phyloP scores from a whole-genome alignment of 2,113 vertebrate species.

The Nipponia nippon region DNA sequence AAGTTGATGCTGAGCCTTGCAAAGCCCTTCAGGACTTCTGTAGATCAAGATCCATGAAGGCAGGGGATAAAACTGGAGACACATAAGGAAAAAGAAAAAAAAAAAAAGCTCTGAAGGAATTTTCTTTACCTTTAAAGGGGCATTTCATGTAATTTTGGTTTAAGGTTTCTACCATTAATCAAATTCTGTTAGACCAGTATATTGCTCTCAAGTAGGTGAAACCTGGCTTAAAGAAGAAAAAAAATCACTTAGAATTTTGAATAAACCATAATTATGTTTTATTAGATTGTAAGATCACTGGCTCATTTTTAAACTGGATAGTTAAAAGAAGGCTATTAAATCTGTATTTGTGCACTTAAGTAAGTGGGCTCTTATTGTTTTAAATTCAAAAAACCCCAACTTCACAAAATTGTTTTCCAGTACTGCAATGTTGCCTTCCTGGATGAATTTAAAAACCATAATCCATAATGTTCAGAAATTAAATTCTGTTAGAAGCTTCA shows the following conservation, averaged over 20 bases:
- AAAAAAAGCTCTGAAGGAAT: neutral
- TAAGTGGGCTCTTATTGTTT: neutral
- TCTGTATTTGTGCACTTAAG: neutral
- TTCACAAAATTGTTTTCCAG: neutral
- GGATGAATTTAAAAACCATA: neutral
- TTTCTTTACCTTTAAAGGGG: neutral
- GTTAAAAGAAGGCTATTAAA: neutral
- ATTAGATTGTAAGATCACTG: neutral
- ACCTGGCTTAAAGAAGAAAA: neutral
- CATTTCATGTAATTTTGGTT: neutral
- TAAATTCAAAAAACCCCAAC: neutral
- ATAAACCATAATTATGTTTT: neutral
- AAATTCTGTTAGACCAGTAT: neutral
- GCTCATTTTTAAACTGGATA: neutral
- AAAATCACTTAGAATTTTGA: neutral
- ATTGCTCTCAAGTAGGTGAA: neutral
- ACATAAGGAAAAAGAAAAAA: neutral
- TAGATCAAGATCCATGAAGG: neutral
- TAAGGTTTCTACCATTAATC: neutral
- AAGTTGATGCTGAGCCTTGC: accelerated
- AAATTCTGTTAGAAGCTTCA: neutral
- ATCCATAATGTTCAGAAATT: neutral
- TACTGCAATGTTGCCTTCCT: neutral
- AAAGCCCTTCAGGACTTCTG: neutral
- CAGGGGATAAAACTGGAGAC: neutral